A percentile compares a stretch with the other conserved stretches of the same genome.
These are phyloP conservation scores for Andrena haemorrhoa DNA, from an alignment of 2,888 invertebrate genomes.

Conservation along the genomic window DNA sequence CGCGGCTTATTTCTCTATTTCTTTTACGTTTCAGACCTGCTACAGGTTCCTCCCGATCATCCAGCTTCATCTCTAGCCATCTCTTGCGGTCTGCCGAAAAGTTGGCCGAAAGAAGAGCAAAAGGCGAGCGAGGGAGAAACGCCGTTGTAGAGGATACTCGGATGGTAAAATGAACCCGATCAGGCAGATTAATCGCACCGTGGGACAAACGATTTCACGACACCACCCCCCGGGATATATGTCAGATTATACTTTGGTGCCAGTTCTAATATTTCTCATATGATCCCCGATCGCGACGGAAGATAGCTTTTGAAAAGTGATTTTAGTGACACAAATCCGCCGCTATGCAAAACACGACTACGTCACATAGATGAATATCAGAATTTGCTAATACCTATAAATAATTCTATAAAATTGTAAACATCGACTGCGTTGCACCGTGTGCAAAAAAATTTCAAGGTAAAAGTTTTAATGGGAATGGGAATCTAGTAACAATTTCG, in stretches of 20 bases:
- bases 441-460: no score
- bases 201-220: conserved; percentile 60
- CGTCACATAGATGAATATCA: not conserved
- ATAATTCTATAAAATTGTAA: not conserved
- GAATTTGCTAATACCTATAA: not conserved
- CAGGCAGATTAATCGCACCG: conserved; percentile 69
- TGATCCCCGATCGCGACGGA: not conserved
- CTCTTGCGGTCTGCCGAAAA: conserved; percentile 37
- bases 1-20: conserved; percentile 12
- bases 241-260: conserved; percentile 33
- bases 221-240: conserved; percentile 27
- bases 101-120: conserved; percentile 39
- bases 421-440: no score
- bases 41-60: conserved; percentile 32
- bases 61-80: conserved; percentile 48
- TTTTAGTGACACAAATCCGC: not conserved
- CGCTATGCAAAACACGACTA: not conserved
- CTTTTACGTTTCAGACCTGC: conserved; percentile 28
- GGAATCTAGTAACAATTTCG: no score
- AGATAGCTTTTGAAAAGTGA: no score
- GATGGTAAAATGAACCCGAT: conserved; percentile 48
- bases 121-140: conserved; percentile 3
- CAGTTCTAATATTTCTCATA: conserved; percentile 37
- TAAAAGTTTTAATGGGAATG: no score
- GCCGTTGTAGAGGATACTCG: conserved; percentile 9